A percentile compares a stretch with the other conserved stretches of the same genome.
These are phyloP conservation scores for Merops nubicus DNA, from an alignment of 2,113 vertebrate genomes.

Conservation along the genomic window DNA sequence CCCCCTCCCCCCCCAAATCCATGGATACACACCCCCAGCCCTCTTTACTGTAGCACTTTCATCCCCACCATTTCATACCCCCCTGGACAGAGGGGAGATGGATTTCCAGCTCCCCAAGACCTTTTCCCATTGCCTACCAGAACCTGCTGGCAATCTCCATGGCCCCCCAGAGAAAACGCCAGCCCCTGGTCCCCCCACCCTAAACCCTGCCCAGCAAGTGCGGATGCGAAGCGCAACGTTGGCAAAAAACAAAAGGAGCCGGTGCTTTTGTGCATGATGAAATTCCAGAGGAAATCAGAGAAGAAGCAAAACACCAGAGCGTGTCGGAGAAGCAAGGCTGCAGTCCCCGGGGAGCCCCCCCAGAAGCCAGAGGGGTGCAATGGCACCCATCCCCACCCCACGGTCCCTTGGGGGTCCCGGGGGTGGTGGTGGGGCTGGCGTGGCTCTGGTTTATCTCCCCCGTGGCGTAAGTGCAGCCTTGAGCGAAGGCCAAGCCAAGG, in stretches of 20 bases:
- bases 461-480: neutral
- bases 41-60: neutral
- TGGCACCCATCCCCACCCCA: neutral
- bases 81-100: no score
- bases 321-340: accelerated
- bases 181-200: neutral
- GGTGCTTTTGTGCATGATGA: neutral
- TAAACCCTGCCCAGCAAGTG: accelerated
- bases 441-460: neutral
- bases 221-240: accelerated
- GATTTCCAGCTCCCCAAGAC: neutral
- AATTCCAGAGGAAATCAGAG: neutral
- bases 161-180: neutral
- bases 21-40: neutral
- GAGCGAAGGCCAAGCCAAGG: neutral
- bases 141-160: neutral
- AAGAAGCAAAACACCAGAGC: neutral
- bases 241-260: neutral
- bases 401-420: no score
- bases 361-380: neutral
- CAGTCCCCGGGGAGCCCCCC: neutral
- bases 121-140: neutral
- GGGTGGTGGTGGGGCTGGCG: accelerated
- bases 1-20: no score
- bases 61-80: neutral